Base-by-base conservation (phyloP, 1,140 invertebrate species). In the Epicauta chinensis region DNA sequence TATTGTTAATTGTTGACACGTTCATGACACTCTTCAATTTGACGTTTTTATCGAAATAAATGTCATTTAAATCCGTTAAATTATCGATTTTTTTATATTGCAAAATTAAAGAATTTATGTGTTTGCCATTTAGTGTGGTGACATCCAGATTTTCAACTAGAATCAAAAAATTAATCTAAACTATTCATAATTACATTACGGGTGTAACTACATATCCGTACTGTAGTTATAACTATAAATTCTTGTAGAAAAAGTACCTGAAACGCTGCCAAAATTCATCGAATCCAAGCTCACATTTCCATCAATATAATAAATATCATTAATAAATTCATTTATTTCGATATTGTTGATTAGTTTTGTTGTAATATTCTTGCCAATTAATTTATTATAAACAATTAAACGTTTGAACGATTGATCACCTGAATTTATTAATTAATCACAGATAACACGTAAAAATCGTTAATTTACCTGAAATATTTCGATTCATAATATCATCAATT, bases 161-260 rank as follows among this genome's bases (percentile, higher is more conserved):
- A 65, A 59, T 9, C 39, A 39, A 39, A 39, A 13, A 16, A 39
- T n/a, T n/a, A n/a, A n/a, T n/a, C n/a, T n/a, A n/a, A n/a, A n/a
- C n/a, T n/a, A n/a, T n/a, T n/a, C n/a, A n/a, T n/a, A n/a, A n/a
- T n/a, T n/a, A n/a, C n/a, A n/a, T n/a, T n/a, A n/a, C n/a, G n/a
- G n/a, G n/a, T n/a, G n/a, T n/a, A n/a, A n/a, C n/a, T n/a, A n/a
- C n/a, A 39, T 1, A 39, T 39, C 23, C 23, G 23, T 5, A 23
- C 2, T 32, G 12, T 37, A 16, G 16, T n/a, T 35, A 16, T 23
- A 10, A 16, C 10, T n/a, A n/a, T n/a, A 9, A 32, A 40, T 12
- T 31, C n/a, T n/a, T n/a, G n/a, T n/a, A n/a, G n/a, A n/a, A n/a
- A n/a, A 34, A 37, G 55, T 56, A 65, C 65, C 63, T 14, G 59